These are phyloP conservation scores for Colletes latitarsis DNA, from an alignment of 1,140 invertebrate genomes.

Conservation along the genomic window DNA sequence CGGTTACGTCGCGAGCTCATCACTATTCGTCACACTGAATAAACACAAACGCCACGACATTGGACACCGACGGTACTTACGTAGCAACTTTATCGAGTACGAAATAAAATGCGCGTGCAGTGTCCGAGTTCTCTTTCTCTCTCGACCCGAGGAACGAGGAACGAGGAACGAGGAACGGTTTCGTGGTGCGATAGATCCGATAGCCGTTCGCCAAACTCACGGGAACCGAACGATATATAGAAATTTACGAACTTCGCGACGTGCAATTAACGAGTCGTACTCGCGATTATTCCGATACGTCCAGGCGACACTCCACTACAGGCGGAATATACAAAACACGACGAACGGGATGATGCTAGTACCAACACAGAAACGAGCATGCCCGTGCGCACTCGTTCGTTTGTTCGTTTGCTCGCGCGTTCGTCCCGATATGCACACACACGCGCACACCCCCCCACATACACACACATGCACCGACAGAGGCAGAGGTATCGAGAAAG, in stretches of 20 bases:
- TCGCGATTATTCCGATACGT: slow-evolving; percentile 19
- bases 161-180: slow-evolving; percentile 14
- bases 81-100: slow-evolving; percentile 9
- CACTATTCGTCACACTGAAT: slow-evolving; percentile 44
- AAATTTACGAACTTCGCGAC: slow-evolving; percentile 12
- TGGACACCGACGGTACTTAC: slow-evolving; percentile 4
- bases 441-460: not conserved
- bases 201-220: not conserved
- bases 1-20: not conserved
- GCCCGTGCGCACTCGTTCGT: slow-evolving; percentile 52
- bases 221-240: slow-evolving; percentile 6
- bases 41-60: slow-evolving; percentile 37
- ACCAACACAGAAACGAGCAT: slow-evolving; percentile 45
- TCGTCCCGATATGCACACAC: slow-evolving; percentile 22
- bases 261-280: slow-evolving; percentile 14
- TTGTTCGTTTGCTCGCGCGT: slow-evolving; percentile 45
- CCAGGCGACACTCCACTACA: slow-evolving; percentile 15
- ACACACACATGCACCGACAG: not conserved
- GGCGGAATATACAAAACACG: slow-evolving; percentile 41
- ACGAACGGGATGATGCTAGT: slow-evolving; percentile 42
- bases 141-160: slow-evolving; percentile 22
- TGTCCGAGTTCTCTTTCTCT: not conserved
- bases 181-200: slow-evolving; percentile 14
- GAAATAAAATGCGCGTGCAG: slow-evolving; percentile 18
- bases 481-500: slow-evolving; percentile 34